phyloP scores from a whole-genome alignment of 1,140 invertebrate species.

The Saccostrea echinata region DNA sequence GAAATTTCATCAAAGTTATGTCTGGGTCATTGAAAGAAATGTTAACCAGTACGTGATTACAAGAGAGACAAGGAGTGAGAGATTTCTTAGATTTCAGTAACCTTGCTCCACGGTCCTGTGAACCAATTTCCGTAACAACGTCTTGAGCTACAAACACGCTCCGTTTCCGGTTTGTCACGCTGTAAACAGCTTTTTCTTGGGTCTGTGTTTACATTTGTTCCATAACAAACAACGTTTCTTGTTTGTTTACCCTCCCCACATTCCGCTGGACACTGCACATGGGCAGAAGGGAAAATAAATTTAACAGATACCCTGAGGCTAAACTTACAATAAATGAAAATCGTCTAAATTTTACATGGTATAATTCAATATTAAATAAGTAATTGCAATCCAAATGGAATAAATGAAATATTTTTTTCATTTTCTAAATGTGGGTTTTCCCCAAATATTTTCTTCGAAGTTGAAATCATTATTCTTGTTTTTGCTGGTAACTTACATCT shows the following conservation, averaged over 20 bases:
- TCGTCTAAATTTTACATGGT: no score
- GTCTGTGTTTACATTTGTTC: constrained; percentile 40
- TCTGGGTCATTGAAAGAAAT: neutral
- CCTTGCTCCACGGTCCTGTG: constrained; percentile 48
- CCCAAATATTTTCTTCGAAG: neutral
- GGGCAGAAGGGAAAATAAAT: neutral
- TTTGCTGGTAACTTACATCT: neutral
- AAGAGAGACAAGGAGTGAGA: neutral
- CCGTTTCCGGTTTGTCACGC: constrained; percentile 35
- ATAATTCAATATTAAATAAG: no score
- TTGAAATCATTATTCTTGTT: neutral
- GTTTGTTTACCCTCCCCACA: constrained; percentile 52
- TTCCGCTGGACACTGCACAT: constrained; percentile 46
- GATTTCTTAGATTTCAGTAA: neutral
- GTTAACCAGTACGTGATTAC: neutral
- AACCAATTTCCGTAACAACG: constrained; percentile 49
- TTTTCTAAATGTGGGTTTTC: neutral
- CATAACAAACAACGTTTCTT: constrained; percentile 42
- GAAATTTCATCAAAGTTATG: neutral
- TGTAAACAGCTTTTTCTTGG: constrained; percentile 38
- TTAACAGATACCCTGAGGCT: neutral
- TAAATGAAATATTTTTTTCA: no score
- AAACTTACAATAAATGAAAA: no score
- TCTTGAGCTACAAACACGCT: constrained; percentile 14
- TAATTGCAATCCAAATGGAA: no score